A percentile compares a stretch with the other conserved stretches of the same genome.
These are phyloP conservation scores for Betta splendens DNA, from an alignment of 2,797 vertebrate species.

Conservation along the genomic window DNA sequence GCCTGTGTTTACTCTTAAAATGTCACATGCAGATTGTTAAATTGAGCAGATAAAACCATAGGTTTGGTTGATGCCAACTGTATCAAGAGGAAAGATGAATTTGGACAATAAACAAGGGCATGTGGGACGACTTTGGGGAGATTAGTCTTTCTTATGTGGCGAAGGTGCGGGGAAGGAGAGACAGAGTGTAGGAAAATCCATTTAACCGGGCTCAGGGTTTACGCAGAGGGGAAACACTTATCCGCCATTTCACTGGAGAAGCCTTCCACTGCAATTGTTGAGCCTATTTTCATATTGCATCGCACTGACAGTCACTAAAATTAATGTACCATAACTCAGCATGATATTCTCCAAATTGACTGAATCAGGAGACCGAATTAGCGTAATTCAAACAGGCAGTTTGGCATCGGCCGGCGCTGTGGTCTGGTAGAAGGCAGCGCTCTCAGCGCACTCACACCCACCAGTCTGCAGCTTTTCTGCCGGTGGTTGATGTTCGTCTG, in stretches of 20 bases:
- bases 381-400: constrained; percentile 48
- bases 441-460: background rate
- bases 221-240: constrained; percentile 29
- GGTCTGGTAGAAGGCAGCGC: constrained; percentile 21
- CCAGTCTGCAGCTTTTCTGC: background rate
- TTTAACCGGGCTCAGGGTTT: constrained; percentile 22
- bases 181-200: constrained; percentile 33
- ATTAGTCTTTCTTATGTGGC: constrained; percentile 43
- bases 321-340: constrained; percentile 38
- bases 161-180: constrained; percentile 34
- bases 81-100: constrained; percentile 65
- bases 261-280: constrained; percentile 35
- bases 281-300: constrained; percentile 37
- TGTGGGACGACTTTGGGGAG: constrained; percentile 65
- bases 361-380: constrained; percentile 39
- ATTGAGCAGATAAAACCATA: constrained; percentile 62
- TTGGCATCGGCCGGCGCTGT: constrained; percentile 37
- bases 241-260: constrained; percentile 22
- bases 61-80: constrained; percentile 58
- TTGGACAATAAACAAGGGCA: constrained; percentile 64
- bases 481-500: background rate
- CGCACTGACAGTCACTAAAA: constrained; percentile 42
- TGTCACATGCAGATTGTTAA: constrained; percentile 54
- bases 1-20: constrained; percentile 44
- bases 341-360: constrained; percentile 51